Base-by-base conservation (phyloP, 2,797 vertebrate species). In the Chanos chanos region DNA sequence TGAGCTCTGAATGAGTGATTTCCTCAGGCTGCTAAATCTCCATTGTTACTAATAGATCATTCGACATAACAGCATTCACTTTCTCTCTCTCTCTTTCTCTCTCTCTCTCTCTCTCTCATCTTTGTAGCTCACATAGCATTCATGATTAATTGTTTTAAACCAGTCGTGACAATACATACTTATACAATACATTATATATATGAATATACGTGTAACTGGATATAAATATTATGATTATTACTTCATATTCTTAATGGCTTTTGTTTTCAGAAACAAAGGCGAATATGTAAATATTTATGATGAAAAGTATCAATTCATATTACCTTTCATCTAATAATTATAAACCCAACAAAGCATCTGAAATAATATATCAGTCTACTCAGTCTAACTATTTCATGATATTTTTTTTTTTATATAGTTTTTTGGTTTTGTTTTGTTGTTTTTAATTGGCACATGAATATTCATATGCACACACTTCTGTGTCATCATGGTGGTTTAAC, bases 401-500 rank as follows among this genome's bases (percentile, higher is more conserved):
- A 87, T 83, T 78, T 80, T 88, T 87, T 83, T 86, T 84, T 86
- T 83, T 83, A 77, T 83, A 88, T 88, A 87, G 77, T 80, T 86
- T 82, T 86, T 84, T 80, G n/a, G n/a, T n/a, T n/a, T n/a, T n/a
- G n/a, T n/a, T n/a, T n/a, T n/a, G n/a, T n/a, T n/a, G n/a, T n/a
- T n/a, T n/a, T n/a, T n/a, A n/a, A n/a, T n/a, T n/a, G n/a, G n/a
- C n/a, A n/a, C n/a, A n/a, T n/a, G n/a, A n/a, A n/a, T n/a, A 83
- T 40, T 40, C 19, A 43, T 40, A 43, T 43, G 43, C n/a, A 40
- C 68, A 79, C 70, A 27, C 74, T 61, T 81, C 85, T 84, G 74
- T 61, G 86, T 88, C 75, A 82, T 84, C 72, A 73, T 80, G 84
- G 80, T 85, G 86, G 86, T 88, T 87, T 79, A 77, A 68, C 86